These are phyloP conservation scores for Galeopsomyia nigrocyanea DNA, from an alignment of 2,888 invertebrate genomes.

Conservation along the genomic window DNA sequence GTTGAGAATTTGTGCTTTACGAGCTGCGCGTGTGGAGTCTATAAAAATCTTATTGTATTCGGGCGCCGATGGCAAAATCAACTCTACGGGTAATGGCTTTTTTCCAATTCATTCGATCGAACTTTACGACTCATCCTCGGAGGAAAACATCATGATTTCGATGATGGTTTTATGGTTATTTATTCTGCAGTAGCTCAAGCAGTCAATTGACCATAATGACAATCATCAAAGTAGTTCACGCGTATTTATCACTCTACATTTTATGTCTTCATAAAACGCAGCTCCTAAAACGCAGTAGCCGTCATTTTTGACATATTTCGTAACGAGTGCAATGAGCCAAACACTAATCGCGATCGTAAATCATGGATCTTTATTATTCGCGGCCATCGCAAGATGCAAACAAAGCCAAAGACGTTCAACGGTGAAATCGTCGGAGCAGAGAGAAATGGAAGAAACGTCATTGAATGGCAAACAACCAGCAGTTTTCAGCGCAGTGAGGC, in stretches of 20 bases:
- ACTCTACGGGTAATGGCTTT: background rate
- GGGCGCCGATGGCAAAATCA: background rate
- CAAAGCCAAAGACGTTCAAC: too few species aligned
- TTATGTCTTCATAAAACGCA: conserved; percentile 27
- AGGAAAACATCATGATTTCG: conserved; percentile 8
- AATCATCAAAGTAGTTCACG: conserved; percentile 10
- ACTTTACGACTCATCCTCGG: background rate
- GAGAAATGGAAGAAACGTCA: too few species aligned
- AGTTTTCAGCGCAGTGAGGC: conserved; percentile 16
- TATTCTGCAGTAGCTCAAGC: conserved; percentile 25
- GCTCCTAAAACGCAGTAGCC: too few species aligned
- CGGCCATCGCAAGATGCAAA: too few species aligned
- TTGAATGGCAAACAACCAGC: background rate
- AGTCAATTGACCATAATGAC: conserved; percentile 11
- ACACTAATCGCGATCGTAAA: too few species aligned
- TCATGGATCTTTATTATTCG: too few species aligned
- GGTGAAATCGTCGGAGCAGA: too few species aligned
- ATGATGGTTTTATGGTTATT: conserved; percentile 35
- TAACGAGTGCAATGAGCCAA: too few species aligned
- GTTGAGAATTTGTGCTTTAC: conserved; percentile 22
- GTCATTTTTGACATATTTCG: too few species aligned
- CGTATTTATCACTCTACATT: conserved; percentile 1
- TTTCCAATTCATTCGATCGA: conserved; percentile 12
- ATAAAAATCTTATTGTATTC: conserved; percentile 30
- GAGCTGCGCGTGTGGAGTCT: conserved; percentile 26